Evolutionary conservation across 2,797 vertebrate genomes (phyloP).

Genomic region (Paratrypauchen microcephalus): DNA sequence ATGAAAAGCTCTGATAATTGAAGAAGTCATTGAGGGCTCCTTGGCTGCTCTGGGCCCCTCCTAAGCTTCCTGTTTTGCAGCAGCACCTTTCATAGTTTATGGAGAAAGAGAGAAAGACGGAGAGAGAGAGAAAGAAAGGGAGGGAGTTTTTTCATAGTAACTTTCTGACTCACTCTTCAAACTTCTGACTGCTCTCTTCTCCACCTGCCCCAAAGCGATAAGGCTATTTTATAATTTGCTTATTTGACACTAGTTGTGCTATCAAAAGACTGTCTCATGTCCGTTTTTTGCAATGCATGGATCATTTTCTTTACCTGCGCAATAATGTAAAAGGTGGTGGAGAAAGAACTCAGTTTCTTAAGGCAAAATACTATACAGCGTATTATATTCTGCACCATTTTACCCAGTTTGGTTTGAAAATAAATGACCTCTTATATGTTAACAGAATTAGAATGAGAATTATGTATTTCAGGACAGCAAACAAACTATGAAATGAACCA

Average conservation of each 20-base stretch:
- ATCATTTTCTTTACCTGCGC: slow-evolving; percentile 54
- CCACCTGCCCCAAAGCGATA: slow-evolving; percentile 65
- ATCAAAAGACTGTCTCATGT: slow-evolving; percentile 67
- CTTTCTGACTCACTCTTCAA: slow-evolving; percentile 64
- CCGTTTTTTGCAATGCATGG: slow-evolving; percentile 33
- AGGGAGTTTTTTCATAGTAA: slow-evolving; percentile 11
- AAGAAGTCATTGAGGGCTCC: slow-evolving; percentile 47
- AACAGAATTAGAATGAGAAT: background rate
- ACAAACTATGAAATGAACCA: background rate
- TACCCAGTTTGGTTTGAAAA: background rate
- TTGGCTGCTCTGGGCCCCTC: slow-evolving; percentile 32
- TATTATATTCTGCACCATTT: background rate
- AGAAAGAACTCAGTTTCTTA: background rate
- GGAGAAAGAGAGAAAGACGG: background rate
- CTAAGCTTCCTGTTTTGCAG: slow-evolving; percentile 43
- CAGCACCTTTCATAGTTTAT: slow-evolving; percentile 36
- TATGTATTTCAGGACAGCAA: background rate
- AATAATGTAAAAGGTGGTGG: slow-evolving; percentile 51
- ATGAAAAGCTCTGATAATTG: slow-evolving; percentile 56
- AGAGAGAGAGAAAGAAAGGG: background rate
- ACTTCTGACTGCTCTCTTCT: slow-evolving; percentile 44
- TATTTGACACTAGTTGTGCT: slow-evolving; percentile 70
- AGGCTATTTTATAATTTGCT: slow-evolving; percentile 72
- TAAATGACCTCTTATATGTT: background rate
- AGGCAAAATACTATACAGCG: background rate